These are phyloP conservation scores for Paedocypris sp. DNA, from an alignment of 2,113 vertebrate species.

Conservation along the genomic window DNA sequence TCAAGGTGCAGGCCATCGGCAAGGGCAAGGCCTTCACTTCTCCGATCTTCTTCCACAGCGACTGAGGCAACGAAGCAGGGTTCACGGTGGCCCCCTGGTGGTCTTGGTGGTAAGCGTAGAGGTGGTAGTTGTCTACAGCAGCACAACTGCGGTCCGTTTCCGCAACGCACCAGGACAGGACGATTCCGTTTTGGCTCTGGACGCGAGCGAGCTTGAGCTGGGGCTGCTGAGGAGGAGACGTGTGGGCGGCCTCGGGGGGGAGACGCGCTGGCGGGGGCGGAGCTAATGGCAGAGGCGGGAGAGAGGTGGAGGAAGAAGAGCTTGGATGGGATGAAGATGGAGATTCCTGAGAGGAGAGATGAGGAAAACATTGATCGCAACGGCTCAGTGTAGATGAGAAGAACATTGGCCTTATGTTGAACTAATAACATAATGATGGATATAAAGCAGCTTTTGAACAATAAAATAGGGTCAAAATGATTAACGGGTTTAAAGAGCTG, in stretches of 20 bases:
- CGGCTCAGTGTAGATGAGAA: not conserved
- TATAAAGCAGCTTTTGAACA: too few relatives aligned
- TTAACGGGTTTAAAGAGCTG: too few relatives aligned
- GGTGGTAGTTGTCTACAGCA: slow-evolving; percentile 89
- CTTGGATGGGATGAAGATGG: slow-evolving; percentile 42
- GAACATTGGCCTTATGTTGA: not conserved
- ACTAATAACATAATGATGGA: too few relatives aligned
- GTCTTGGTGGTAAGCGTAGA: slow-evolving; percentile 82
- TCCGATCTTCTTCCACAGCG: slow-evolving; percentile 96
- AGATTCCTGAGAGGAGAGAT: slow-evolving; percentile 43
- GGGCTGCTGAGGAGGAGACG: slow-evolving; percentile 73
- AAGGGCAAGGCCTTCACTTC: slow-evolving; percentile 92
- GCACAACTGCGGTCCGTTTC: slow-evolving; percentile 87
- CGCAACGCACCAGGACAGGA: slow-evolving; percentile 89
- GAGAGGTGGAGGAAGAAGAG: slow-evolving; percentile 22
- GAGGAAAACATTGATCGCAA: not conserved
- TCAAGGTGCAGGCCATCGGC: slow-evolving; percentile 97
- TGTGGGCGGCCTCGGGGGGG: slow-evolving; percentile 70
- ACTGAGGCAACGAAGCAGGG: slow-evolving; percentile 52
- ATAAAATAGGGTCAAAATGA: too few relatives aligned
- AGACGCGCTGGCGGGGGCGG: slow-evolving; percentile 50
- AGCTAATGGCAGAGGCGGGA: slow-evolving; percentile 58
- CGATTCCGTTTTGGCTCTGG: slow-evolving; percentile 92
- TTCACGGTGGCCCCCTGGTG: slow-evolving; percentile 43
- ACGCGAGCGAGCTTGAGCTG: slow-evolving; percentile 78